These are phyloP conservation scores for Sturnus vulgaris DNA, from an alignment of 2,113 vertebrate species.

Conservation along the genomic window DNA sequence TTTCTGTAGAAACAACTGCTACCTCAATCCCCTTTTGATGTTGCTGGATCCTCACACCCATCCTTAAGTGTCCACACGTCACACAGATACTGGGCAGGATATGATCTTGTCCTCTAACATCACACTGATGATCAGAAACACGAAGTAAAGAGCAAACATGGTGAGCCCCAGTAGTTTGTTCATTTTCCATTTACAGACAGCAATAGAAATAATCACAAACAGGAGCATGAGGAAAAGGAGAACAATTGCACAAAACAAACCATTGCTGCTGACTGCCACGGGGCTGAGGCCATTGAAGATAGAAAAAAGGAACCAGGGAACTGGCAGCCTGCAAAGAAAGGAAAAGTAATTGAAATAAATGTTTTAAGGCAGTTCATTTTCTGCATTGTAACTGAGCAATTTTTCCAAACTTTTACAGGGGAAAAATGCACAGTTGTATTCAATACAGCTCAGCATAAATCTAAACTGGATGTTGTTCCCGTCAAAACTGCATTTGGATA, in stretches of 20 bases:
- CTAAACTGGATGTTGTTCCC: background rate
- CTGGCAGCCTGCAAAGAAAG: conserved; percentile 80
- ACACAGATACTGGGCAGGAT: conserved; percentile 83
- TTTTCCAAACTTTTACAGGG: background rate
- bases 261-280: conserved; percentile 92
- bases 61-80: background rate
- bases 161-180: conserved; percentile 89
- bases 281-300: conserved; percentile 75
- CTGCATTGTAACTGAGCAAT: background rate
- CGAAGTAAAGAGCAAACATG: conserved; percentile 93
- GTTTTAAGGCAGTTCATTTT: background rate
- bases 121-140: conserved; percentile 92
- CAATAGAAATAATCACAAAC: conserved; percentile 92
- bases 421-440: background rate
- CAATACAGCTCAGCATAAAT: background rate
- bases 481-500: background rate
- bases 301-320: conserved; percentile 90
- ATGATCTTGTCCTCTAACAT: conserved; percentile 93
- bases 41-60: background rate
- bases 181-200: conserved; percentile 91
- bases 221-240: conserved; percentile 97
- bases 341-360: conserved; percentile 1
- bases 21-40: background rate
- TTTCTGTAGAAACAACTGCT: background rate
- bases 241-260: conserved; percentile 94